Conservation (phyloP, 1,140 invertebrate genomes). For the Drosophila mauritiana region DNA sequence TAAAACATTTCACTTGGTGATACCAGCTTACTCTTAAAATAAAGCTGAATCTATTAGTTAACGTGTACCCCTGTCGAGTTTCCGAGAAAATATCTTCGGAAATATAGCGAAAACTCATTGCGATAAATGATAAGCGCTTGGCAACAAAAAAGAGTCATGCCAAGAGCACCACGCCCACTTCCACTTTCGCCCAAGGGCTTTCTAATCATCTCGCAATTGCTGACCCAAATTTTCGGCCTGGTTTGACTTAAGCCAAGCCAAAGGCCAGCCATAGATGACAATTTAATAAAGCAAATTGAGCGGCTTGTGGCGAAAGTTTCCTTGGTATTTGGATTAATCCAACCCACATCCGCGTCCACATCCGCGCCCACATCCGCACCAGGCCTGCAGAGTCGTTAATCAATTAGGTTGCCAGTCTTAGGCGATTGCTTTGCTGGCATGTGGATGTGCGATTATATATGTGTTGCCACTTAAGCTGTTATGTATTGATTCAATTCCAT, state of each 20-base stretch:
- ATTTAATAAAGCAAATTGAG: constrained; percentile 79
- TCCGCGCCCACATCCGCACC: neutral
- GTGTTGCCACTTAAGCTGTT: constrained; percentile 44
- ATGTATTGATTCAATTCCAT: constrained; percentile 48
- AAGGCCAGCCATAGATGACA: constrained; percentile 46
- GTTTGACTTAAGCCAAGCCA: constrained; percentile 12
- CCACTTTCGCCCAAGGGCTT: constrained; percentile 5
- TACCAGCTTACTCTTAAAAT: neutral
- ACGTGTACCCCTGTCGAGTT: constrained; percentile 6
- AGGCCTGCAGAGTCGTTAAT: constrained; percentile 52
- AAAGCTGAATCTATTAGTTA: neutral
- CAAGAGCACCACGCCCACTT: constrained; percentile 15
- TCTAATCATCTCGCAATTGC: constrained; percentile 60
- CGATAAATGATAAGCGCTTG: constrained; percentile 31
- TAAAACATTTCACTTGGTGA: no score
- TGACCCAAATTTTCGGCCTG: constrained; percentile 51
- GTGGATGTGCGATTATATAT: constrained; percentile 6
- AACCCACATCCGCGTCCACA: constrained; percentile 3
- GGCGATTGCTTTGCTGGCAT: constrained; percentile 44
- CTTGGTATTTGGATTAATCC: constrained; percentile 36
- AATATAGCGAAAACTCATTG: neutral
- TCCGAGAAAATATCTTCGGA: no score
- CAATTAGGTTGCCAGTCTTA: constrained; percentile 69
- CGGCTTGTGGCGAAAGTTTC: constrained; percentile 52
- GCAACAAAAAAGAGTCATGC: constrained; percentile 5